Evolutionary conservation across 1,140 invertebrate species (phyloP).

Genomic region (Anastrepha obliqua): DNA sequence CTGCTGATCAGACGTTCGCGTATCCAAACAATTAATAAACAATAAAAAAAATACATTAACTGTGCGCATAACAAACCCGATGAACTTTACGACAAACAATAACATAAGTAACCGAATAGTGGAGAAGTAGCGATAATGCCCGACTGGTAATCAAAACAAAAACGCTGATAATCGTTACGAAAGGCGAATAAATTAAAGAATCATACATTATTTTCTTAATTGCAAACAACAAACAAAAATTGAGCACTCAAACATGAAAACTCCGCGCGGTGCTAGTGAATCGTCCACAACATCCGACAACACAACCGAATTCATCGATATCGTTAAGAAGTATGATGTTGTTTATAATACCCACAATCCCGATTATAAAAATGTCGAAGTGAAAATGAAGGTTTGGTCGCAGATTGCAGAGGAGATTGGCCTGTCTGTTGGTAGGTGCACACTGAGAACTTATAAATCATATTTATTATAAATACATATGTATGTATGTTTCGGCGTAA

Average conservation of each 20-base stretch:
- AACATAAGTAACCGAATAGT: too few relatives aligned
- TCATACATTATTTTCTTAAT: too few relatives aligned
- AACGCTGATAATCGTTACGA: too few relatives aligned
- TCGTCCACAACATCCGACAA: slow-evolving; percentile 72
- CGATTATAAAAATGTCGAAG: slow-evolving; percentile 73
- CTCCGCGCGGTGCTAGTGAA: slow-evolving; percentile 70
- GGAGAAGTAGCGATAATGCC: too few relatives aligned
- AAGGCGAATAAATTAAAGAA: too few relatives aligned
- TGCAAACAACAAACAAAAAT: not conserved
- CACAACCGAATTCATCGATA: slow-evolving; percentile 72
- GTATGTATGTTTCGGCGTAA: not conserved
- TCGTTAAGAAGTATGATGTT: slow-evolving; percentile 72
- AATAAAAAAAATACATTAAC: too few relatives aligned
- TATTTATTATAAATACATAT: not conserved
- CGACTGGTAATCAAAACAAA: too few relatives aligned
- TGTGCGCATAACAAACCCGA: too few relatives aligned
- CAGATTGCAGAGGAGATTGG: slow-evolving; percentile 73
- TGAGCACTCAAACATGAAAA: slow-evolving; percentile 62
- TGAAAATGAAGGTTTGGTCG: slow-evolving; percentile 71
- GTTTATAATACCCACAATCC: slow-evolving; percentile 73
- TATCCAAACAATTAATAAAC: too few relatives aligned
- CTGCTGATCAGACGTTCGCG: too few relatives aligned
- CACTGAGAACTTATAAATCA: not conserved
- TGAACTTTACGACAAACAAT: too few relatives aligned
- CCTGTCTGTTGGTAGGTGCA: slow-evolving; percentile 70